phyloP scores from a whole-genome alignment of 2,888 invertebrate species.

The Barypeithes pellucidus region DNA sequence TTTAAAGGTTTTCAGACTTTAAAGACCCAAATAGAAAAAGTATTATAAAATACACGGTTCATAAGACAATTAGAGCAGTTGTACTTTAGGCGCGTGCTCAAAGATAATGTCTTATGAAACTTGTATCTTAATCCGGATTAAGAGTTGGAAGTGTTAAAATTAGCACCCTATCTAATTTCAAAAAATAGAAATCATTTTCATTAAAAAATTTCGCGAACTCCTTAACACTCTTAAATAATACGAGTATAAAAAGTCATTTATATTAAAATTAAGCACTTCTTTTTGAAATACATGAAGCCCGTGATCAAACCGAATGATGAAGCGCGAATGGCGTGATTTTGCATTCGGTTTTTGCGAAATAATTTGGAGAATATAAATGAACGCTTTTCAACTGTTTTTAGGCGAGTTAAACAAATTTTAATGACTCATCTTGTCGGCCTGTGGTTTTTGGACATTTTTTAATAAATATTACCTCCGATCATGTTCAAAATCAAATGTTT shows the following conservation, averaged over 20 bases:
- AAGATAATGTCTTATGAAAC: too few species aligned
- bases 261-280: conserved; percentile 18
- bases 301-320: conserved; percentile 23
- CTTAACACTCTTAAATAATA: background rate
- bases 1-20: too few species aligned
- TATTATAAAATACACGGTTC: too few species aligned
- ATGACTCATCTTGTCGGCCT: background rate
- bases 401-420: conserved; percentile 1
- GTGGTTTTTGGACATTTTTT: background rate
- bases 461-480: too few species aligned
- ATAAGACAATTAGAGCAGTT: too few species aligned
- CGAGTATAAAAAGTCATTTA: conserved; percentile 27
- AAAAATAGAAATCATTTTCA: too few species aligned
- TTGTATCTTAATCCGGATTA: too few species aligned
- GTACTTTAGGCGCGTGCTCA: too few species aligned
- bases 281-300: conserved; percentile 18
- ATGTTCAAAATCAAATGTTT: too few species aligned
- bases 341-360: background rate
- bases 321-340: conserved; percentile 4
- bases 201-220: background rate
- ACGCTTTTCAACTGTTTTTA: conserved; percentile 10
- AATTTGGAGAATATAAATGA: conserved; percentile 19
- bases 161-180: too few species aligned
- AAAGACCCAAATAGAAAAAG: too few species aligned
- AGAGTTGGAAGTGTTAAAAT: too few species aligned